Conservation (phyloP, 2,888 invertebrate species). For the Drosophila siamana region DNA sequence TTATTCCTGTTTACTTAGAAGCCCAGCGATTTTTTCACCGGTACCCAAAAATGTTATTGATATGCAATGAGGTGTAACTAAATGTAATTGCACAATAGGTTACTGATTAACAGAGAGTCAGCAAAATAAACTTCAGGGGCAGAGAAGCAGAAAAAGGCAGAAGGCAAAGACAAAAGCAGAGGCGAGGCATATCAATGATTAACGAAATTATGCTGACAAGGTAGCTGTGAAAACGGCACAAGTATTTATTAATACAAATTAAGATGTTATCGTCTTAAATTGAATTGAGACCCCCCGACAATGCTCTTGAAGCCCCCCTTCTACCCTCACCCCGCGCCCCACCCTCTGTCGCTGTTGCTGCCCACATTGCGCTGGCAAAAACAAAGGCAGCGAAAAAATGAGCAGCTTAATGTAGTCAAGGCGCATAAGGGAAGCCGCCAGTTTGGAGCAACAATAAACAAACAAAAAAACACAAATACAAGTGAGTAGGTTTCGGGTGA, state of each 20-base stretch:
- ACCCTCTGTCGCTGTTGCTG: no score
- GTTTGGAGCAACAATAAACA: constrained; percentile 12
- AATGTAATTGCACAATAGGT: constrained; percentile 10
- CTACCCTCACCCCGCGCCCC: neutral
- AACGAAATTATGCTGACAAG: constrained; percentile 57
- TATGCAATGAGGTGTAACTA: neutral
- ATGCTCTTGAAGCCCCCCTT: neutral
- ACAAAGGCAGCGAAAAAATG: constrained; percentile 65
- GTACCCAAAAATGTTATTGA: no score
- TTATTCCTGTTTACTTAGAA: no score
- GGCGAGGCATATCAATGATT: constrained; percentile 48
- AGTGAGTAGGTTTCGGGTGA: neutral
- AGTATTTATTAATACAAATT: constrained; percentile 82
- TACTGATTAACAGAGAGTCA: constrained; percentile 27
- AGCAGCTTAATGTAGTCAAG: constrained; percentile 73
- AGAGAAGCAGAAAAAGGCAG: neutral
- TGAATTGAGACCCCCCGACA: constrained; percentile 56
- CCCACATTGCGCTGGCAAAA: constrained; percentile 28
- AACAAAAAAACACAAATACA: constrained; percentile 21
- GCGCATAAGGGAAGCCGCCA: constrained; percentile 27
- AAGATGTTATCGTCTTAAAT: constrained; percentile 82
- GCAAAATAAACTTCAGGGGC: neutral
- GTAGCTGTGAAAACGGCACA: constrained; percentile 58
- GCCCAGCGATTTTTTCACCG: no score
- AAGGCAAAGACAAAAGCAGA: neutral